phyloP scores from a whole-genome alignment of 2,888 invertebrate genomes.

The Metallyticus violacea region DNA sequence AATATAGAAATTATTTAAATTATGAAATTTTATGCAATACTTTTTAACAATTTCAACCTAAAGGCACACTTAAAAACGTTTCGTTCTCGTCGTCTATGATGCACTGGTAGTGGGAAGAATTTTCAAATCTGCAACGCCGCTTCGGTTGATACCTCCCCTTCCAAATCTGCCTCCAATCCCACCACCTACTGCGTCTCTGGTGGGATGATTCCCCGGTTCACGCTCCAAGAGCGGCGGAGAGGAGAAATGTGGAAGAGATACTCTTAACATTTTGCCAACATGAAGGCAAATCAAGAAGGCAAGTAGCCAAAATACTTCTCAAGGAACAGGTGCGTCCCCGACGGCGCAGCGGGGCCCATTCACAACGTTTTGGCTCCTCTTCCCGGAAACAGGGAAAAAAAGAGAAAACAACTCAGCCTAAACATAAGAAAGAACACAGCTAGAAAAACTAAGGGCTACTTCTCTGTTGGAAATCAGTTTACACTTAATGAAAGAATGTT shows the following conservation, averaged over 20 bases:
- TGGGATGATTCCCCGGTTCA: background rate
- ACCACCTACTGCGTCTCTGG: background rate
- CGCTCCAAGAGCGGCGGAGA: background rate
- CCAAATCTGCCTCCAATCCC: too few species aligned
- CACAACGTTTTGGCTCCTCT: background rate
- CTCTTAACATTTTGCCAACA: background rate
- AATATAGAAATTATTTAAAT: too few species aligned
- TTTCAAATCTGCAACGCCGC: background rate
- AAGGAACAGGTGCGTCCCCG: conserved; percentile 4
- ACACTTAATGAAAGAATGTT: background rate
- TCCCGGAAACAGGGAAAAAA: background rate
- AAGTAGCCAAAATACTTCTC: background rate
- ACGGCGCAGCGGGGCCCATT: background rate
- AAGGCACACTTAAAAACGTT: background rate
- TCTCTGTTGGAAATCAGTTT: background rate
- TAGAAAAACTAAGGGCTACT: background rate
- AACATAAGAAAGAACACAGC: background rate
- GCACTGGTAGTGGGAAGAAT: background rate
- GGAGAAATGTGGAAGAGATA: background rate
- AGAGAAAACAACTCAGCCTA: background rate
- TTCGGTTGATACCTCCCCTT: background rate
- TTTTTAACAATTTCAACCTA: background rate
- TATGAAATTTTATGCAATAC: background rate
- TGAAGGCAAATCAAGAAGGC: background rate
- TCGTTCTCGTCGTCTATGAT: background rate